These are phyloP conservation scores for Papilio machaon DNA, from an alignment of 1,140 invertebrate species.

Conservation along the genomic window DNA sequence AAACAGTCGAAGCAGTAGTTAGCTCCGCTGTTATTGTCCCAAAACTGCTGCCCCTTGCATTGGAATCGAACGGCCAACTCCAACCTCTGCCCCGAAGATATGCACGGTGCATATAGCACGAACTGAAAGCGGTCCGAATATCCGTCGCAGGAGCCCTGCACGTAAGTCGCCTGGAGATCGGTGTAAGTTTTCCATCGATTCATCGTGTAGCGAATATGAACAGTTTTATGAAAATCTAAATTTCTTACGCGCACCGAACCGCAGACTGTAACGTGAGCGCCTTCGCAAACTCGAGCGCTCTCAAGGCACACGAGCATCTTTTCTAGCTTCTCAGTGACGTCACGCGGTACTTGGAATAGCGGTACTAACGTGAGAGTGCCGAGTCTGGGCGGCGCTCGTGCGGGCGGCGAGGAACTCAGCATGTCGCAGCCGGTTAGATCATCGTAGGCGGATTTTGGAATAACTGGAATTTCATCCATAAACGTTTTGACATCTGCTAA, in stretches of 20 bases:
- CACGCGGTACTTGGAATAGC: conserved; percentile 92
- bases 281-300: conserved; percentile 89
- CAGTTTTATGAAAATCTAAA: conserved; percentile 95
- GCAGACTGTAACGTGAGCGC: conserved; percentile 88
- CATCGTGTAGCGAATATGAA: conserved; percentile 92
- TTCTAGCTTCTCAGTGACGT: conserved; percentile 89
- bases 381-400: conserved; percentile 68
- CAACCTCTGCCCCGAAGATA: conserved; percentile 88
- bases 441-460: conserved; percentile 92
- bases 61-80: conserved; percentile 93
- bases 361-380: conserved; percentile 84
- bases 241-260: conserved; percentile 95
- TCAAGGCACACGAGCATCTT: conserved; percentile 92
- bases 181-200: conserved; percentile 93
- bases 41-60: conserved; percentile 91
- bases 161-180: conserved; percentile 92
- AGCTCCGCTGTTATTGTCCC: conserved; percentile 93
- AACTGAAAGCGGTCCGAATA: conserved; percentile 96
- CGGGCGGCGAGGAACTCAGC: conserved; percentile 61
- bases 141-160: conserved; percentile 94
- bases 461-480: conserved; percentile 93
- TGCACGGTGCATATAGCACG: conserved; percentile 86
- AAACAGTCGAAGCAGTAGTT: conserved; percentile 94
- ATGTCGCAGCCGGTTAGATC: conserved; percentile 85
- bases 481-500: conserved; percentile 95